These are phyloP conservation scores for Trichoplusia ni DNA, from an alignment of 1,140 invertebrate species.

Conservation along the genomic window DNA sequence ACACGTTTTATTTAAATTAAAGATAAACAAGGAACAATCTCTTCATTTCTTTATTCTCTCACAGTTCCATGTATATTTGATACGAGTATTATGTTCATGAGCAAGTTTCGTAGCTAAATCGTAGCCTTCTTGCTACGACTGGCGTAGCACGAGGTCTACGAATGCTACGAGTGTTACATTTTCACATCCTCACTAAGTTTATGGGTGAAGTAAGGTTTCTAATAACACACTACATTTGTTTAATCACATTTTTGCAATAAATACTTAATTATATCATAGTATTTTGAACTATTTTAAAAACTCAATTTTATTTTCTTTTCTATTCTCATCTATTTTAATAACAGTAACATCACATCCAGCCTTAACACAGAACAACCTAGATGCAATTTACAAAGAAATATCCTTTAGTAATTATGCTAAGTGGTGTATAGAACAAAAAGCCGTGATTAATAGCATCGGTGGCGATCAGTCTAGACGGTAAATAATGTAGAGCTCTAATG, in stretches of 20 bases:
- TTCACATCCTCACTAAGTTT: too few relatives aligned
- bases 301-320: too few relatives aligned
- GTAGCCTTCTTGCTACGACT: neutral
- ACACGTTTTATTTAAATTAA: slow-evolving; percentile 30
- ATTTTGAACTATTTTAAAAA: too few relatives aligned
- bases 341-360: neutral
- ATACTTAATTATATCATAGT: too few relatives aligned
- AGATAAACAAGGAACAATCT: slow-evolving; percentile 13
- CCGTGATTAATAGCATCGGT: slow-evolving; percentile 41
- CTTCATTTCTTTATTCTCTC: slow-evolving; percentile 4
- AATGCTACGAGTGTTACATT: too few relatives aligned
- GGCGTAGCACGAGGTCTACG: too few relatives aligned
- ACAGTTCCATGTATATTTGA: neutral
- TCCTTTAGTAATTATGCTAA: slow-evolving; percentile 40
- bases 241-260: too few relatives aligned
- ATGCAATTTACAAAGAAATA: slow-evolving; percentile 20
- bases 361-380: neutral
- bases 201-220: too few relatives aligned
- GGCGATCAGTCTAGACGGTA: slow-evolving; percentile 42
- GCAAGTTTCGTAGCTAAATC: neutral
- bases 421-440: slow-evolving; percentile 40
- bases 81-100: neutral
- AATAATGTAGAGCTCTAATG: slow-evolving; percentile 1
- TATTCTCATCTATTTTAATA: neutral
- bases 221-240: too few relatives aligned